Conservation (phyloP, 2,113 vertebrate species). For the Macrotus californicus region DNA sequence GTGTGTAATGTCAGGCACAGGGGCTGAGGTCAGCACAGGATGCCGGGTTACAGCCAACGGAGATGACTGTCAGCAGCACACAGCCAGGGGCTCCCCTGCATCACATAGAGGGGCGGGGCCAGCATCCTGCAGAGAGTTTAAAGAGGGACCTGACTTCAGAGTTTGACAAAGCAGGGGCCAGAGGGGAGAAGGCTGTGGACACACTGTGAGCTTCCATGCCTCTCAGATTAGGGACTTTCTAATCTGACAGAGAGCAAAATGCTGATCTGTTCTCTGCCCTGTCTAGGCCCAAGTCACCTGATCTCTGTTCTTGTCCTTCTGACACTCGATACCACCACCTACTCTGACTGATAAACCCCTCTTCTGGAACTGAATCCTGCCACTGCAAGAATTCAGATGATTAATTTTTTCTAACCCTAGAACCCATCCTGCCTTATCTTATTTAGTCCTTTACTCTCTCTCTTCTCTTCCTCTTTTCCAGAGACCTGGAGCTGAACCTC, state of each 20-base stretch:
- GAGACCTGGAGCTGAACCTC: background rate
- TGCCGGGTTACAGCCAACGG: background rate
- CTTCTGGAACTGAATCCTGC: background rate
- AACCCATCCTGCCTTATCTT: background rate
- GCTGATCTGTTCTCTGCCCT: background rate
- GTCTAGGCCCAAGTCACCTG: background rate
- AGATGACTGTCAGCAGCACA: background rate
- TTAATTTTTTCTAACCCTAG: background rate
- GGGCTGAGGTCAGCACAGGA: background rate
- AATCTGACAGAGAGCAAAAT: background rate
- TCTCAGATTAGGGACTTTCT: background rate
- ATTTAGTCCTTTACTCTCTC: background rate
- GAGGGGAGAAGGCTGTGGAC: background rate
- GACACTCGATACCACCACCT: background rate
- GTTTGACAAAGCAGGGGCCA: background rate
- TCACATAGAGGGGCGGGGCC: slow-evolving; percentile 62
- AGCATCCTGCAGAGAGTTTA: background rate
- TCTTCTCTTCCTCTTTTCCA: background rate
- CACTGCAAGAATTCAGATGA: background rate
- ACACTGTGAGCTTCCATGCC: background rate
- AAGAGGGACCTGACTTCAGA: background rate
- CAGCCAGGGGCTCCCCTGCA: background rate
- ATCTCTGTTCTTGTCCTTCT: background rate
- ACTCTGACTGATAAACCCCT: background rate
- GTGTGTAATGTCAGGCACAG: background rate